phyloP scores from a whole-genome alignment of 2,113 vertebrate species.

The Phrynocephalus versicolor region DNA sequence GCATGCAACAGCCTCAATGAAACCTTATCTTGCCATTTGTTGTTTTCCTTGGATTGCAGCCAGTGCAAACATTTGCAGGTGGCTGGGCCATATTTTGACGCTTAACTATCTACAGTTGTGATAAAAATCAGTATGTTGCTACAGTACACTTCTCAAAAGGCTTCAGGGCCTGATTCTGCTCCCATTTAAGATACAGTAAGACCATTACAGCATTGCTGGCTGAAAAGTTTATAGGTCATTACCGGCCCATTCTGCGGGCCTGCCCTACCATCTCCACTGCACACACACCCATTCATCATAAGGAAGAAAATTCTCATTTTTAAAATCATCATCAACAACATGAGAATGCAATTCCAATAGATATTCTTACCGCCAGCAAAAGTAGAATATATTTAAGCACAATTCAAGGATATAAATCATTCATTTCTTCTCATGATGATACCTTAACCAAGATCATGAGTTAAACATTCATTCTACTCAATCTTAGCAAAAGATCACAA shows the following conservation, averaged over 20 bases:
- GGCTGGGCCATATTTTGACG: slow-evolving; percentile 85
- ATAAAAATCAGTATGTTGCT: slow-evolving; percentile 88
- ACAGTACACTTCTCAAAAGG: slow-evolving; percentile 80
- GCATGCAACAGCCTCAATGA: slow-evolving; percentile 72
- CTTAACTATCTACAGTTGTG: slow-evolving; percentile 86
- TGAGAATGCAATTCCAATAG: background rate
- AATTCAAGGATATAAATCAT: background rate
- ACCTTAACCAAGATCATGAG: no score
- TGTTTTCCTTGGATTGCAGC: slow-evolving; percentile 81
- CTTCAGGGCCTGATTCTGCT: slow-evolving; percentile 63
- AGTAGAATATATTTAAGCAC: slow-evolving; percentile 8
- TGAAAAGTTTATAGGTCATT: slow-evolving; percentile 71
- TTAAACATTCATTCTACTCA: no score
- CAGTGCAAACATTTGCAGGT: slow-evolving; percentile 87
- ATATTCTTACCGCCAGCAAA: background rate
- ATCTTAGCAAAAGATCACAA: background rate
- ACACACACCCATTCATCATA: background rate
- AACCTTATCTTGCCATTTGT: slow-evolving; percentile 83
- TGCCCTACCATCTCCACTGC: no score
- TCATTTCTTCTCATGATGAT: background rate
- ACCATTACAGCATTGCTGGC: slow-evolving; percentile 65
- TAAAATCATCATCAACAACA: background rate
- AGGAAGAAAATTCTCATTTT: slow-evolving; percentile 61
- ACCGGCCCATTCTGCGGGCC: slow-evolving; percentile 68
- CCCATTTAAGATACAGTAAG: slow-evolving; percentile 48